A percentile compares a stretch with the other conserved stretches of the same genome.
Conservation (phyloP, 2,113 vertebrate genomes). For the Tenrec ecaudatus region DNA sequence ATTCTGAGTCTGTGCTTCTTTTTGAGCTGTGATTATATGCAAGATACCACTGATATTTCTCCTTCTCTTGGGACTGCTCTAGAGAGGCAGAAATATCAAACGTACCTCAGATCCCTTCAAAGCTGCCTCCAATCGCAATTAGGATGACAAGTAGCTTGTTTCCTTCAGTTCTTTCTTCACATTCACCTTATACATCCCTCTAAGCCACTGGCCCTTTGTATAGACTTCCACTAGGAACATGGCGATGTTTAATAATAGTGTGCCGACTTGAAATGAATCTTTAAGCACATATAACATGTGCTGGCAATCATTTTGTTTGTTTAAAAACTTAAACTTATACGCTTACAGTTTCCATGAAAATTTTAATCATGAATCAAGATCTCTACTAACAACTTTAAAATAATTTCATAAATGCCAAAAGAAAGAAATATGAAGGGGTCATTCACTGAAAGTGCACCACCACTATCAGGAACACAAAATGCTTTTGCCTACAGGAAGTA, state of each 20-base stretch:
- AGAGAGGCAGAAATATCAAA: too few relatives aligned
- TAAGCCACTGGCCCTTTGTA: neutral
- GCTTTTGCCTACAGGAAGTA: neutral
- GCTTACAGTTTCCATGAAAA: neutral
- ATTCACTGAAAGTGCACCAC: neutral
- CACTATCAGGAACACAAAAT: neutral
- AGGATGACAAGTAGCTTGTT: too few relatives aligned
- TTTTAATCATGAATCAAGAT: neutral
- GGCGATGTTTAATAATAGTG: neutral
- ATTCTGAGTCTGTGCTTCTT: too few relatives aligned
- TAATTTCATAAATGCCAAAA: neutral
- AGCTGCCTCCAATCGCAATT: too few relatives aligned
- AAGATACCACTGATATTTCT: too few relatives aligned
- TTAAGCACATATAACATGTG: neutral
- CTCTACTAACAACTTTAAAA: neutral
- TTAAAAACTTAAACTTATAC: neutral
- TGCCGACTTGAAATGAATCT: neutral
- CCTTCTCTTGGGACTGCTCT: too few relatives aligned
- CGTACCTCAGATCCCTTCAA: too few relatives aligned
- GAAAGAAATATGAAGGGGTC: neutral
- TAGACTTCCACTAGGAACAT: neutral
- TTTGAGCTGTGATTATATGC: too few relatives aligned
- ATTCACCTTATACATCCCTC: neutral
- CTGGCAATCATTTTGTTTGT: neutral
- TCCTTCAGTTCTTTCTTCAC: neutral